Evolutionary conservation across 2,888 invertebrate species (phyloP).

Genomic region (Epicampocera succincta): DNA sequence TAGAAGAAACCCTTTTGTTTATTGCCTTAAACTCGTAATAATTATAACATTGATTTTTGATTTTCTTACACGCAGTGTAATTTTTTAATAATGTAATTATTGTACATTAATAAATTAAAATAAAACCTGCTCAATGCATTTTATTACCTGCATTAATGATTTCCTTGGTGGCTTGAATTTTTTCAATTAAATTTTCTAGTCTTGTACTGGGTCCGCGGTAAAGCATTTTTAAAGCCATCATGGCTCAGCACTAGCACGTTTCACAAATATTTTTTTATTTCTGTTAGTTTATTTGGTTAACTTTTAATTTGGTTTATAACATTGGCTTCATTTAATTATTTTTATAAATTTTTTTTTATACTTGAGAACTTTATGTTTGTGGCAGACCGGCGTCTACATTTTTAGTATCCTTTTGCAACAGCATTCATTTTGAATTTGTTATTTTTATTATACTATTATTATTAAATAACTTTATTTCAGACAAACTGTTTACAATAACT

Average conservation of each 20-base stretch:
- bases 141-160: conserved; percentile 78
- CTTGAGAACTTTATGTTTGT: conserved; percentile 8
- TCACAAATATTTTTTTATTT: conserved; percentile 13
- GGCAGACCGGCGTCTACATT: background rate
- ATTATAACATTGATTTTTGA: too few relatives aligned
- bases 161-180: conserved; percentile 92
- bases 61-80: too few relatives aligned
- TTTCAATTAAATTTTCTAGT: conserved; percentile 91
- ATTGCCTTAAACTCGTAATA: too few relatives aligned
- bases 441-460: conserved; percentile 10
- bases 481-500: conserved; percentile 2
- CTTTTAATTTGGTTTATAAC: conserved; percentile 33
- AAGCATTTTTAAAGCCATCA: conserved; percentile 85
- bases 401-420: conserved; percentile 22
- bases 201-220: conserved; percentile 94
- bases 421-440: conserved; percentile 4
- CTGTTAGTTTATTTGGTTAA: background rate
- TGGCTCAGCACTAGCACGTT: conserved; percentile 72
- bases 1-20: too few relatives aligned
- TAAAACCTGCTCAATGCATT: background rate
- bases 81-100: too few relatives aligned
- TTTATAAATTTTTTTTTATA: background rate
- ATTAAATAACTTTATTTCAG: conserved; percentile 23
- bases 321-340: conserved; percentile 14
- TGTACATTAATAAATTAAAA: too few relatives aligned